Base-by-base conservation (phyloP, 1,140 invertebrate species). In the Sinella curviseta region DNA sequence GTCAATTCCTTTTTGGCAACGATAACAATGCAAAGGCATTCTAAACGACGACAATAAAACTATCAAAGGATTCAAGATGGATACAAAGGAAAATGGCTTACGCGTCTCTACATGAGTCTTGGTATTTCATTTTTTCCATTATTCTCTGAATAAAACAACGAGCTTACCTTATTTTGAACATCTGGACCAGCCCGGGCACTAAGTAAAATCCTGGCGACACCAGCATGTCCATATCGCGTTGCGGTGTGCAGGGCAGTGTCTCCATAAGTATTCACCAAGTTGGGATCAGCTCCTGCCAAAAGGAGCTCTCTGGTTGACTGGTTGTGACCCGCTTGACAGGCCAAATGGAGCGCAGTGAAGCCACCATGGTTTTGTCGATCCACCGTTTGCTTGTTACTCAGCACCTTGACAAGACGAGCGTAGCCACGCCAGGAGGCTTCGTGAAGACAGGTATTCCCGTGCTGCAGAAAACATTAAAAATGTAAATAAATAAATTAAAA, bases 391-490 rank as follows among this genome's bases (percentile, higher is more conserved):
- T 87, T 87, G 82, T 91, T 89, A 57, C 92, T 90, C 54, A 98
- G 89, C 24, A 93, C 86, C 80, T 94, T 91, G 33, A 96, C 92
- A 54, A 93, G 94, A 73, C 92, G 90, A 85, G 95, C 97, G 87
- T 93, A 97, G 0, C 97, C 96, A 83, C 96, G 94, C 94, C 96
- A 98, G 0, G 95, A 92, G 1, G 96, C 94, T 87, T 98, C 96
- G 87, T 99, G 97, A 3, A 97, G 86, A 1, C 96, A 92, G 36
- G 95, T 95, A 89, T 98, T 98, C 55, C 95, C 96, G 88, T 97
- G 93, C 94, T 96, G 85, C 70, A 85, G 86, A 70, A 20, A 28
- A 55, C 39, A 48, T 12, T 31, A 70, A 33, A 70, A 14, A n/a
- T n/a, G 4, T n/a, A 4, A 26, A n/a, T 60, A 60, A 60, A 60